Percentiles rank a stretch among this genome's conserved stretches.
These are phyloP conservation scores for Pyxicephalus adspersus DNA, from an alignment of 2,113 vertebrate species.

Conservation along the genomic window DNA sequence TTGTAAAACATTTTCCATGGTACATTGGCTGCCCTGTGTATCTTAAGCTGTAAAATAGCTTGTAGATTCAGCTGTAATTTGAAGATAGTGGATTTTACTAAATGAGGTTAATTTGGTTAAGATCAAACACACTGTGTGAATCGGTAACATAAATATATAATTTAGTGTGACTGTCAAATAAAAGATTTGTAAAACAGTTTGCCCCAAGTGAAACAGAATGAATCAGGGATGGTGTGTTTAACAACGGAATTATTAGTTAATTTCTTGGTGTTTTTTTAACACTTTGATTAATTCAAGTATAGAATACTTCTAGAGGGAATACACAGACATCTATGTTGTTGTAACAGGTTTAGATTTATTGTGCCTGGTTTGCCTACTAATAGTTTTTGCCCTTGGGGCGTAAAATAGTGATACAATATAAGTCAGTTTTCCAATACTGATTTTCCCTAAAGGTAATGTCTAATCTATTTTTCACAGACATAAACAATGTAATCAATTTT, in stretches of 20 bases:
- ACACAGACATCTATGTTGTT: not conserved
- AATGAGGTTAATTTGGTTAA: not conserved
- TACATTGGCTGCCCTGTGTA: not conserved
- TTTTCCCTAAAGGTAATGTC: conserved; percentile 13
- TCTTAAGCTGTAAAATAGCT: not conserved
- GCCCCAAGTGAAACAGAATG: conserved; percentile 1
- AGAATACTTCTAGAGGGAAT: not conserved
- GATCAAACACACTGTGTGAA: conserved; percentile 9
- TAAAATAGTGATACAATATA: not conserved
- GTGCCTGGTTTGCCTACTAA: not conserved
- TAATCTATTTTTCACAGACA: conserved; percentile 25
- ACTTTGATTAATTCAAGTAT: not conserved
- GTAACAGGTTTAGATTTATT: not conserved
- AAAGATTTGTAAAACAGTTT: conserved; percentile 25
- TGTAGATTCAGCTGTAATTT: not conserved
- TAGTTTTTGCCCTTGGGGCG: not conserved
- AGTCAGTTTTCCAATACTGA: not conserved
- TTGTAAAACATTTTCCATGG: not conserved
- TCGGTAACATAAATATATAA: conserved; percentile 8
- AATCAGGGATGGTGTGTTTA: not conserved
- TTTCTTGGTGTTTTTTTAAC: not conserved
- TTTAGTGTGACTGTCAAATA: conserved; percentile 4
- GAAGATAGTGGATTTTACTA: not conserved
- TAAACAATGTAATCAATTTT: conserved; percentile 30
- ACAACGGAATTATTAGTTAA: not conserved